These are phyloP conservation scores for Beroe forskalii DNA, from an alignment of 37 sponge, comb jelly and placozoan genomes.

Conservation along the genomic window DNA sequence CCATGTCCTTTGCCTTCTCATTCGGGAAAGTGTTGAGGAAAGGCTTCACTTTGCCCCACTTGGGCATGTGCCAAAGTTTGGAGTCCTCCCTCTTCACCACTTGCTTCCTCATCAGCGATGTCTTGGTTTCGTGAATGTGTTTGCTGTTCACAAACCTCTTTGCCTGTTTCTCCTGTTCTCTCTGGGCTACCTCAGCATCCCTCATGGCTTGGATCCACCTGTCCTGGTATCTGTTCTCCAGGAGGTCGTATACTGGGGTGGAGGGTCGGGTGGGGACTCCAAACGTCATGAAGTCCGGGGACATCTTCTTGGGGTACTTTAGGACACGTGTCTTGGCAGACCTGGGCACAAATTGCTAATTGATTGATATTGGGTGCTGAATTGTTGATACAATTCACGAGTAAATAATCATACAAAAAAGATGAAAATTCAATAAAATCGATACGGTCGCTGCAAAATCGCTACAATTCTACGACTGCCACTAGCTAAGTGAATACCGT, in stretches of 20 bases:
- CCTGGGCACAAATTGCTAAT: too few relatives aligned
- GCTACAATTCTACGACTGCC: too few relatives aligned
- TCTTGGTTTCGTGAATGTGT: conserved; percentile 13
- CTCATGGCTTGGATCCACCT: conserved; percentile 16
- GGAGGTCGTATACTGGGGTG: conserved; percentile 31
- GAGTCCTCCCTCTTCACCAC: neutral
- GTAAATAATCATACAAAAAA: too few relatives aligned
- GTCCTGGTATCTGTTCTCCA: conserved; percentile 43
- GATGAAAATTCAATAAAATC: too few relatives aligned
- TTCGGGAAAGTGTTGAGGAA: conserved; percentile 21
- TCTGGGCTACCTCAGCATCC: conserved; percentile 8
- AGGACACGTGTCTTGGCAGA: neutral
- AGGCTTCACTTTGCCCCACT: conserved; percentile 28
- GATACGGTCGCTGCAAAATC: too few relatives aligned
- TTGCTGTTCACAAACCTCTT: neutral
- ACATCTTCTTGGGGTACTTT: conserved; percentile 5
- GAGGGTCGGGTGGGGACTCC: conserved; percentile 35
- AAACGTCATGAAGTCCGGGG: conserved; percentile 42
- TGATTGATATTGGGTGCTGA: too few relatives aligned
- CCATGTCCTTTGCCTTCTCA: neutral
- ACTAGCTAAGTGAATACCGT: too few relatives aligned
- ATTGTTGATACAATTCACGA: too few relatives aligned
- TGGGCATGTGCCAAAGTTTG: conserved; percentile 42
- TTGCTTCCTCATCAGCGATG: conserved; percentile 16
- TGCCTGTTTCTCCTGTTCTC: conserved; percentile 21